Conservation (phyloP, 2,113 vertebrate genomes). For the Tragulus kanchil region DNA sequence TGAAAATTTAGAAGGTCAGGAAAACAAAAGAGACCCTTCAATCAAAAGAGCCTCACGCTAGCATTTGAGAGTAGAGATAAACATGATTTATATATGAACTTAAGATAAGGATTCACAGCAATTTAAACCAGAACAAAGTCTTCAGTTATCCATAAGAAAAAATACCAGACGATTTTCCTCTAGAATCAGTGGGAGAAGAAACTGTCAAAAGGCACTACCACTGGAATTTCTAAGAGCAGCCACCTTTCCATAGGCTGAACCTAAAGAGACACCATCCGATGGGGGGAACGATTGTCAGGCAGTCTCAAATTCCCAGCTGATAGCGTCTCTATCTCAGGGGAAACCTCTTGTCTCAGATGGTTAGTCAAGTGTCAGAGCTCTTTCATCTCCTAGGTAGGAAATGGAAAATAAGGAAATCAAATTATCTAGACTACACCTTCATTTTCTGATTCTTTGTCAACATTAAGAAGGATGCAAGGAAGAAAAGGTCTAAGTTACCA, state of each 20-base stretch:
- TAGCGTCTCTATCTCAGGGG: constrained; percentile 10
- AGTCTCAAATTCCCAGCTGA: constrained; percentile 53
- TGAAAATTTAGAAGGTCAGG: constrained; percentile 53
- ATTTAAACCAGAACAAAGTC: constrained; percentile 49
- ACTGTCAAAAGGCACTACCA: background rate
- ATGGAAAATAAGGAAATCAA: constrained; percentile 72
- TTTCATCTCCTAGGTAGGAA: constrained; percentile 56
- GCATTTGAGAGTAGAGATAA: constrained; percentile 42
- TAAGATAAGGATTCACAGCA: constrained; percentile 41
- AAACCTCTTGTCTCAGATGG: background rate
- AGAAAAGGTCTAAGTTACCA: background rate
- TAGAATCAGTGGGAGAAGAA: constrained; percentile 32
- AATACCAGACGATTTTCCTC: background rate
- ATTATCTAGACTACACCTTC: constrained; percentile 30
- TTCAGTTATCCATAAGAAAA: constrained; percentile 21
- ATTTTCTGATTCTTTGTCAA: constrained; percentile 58
- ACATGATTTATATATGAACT: constrained; percentile 59
- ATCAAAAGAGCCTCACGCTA: constrained; percentile 48
- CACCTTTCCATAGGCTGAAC: background rate
- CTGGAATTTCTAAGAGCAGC: constrained; percentile 37
- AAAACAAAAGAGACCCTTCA: constrained; percentile 70
- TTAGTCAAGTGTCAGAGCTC: constrained; percentile 61
- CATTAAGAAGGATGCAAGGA: constrained; percentile 50
- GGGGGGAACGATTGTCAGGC: constrained; percentile 9
- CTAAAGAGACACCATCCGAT: background rate